Evolutionary conservation across 1,140 invertebrate species (phyloP).

Genomic region (Lycorma delicatula): DNA sequence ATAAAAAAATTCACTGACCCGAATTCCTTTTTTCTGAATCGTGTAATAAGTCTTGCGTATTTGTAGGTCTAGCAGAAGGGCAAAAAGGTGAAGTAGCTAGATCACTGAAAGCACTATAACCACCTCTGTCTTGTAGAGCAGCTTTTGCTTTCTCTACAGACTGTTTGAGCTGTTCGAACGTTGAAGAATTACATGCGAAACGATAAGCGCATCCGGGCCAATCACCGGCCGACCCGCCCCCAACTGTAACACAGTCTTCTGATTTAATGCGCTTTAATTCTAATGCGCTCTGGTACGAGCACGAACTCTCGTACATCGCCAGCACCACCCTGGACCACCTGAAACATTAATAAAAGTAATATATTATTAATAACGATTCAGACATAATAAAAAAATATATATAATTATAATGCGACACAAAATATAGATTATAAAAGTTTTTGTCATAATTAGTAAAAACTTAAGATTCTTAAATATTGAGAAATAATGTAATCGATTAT

Average conservation of each 20-base stretch:
- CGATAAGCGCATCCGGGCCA: constrained; percentile 57
- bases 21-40: constrained; percentile 5
- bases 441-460: no score
- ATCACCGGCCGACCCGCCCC: constrained; percentile 41
- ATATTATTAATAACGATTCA: no score
- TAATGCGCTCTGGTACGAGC: constrained; percentile 76
- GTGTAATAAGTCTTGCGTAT: constrained; percentile 5
- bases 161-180: constrained; percentile 79
- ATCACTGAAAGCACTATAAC: constrained; percentile 33
- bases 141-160: constrained; percentile 83
- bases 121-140: constrained; percentile 48
- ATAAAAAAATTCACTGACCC: constrained; percentile 1
- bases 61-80: constrained; percentile 19
- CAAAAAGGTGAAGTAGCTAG: constrained; percentile 38
- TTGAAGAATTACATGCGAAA: constrained; percentile 58
- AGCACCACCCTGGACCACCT: constrained; percentile 28
- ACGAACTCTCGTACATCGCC: constrained; percentile 81
- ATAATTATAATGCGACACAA: no score
- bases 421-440: no score
- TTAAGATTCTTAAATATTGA: no score
- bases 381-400: no score
- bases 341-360: no score
- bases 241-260: constrained; percentile 17
- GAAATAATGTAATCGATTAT: no score
- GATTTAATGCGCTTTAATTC: constrained; percentile 62